Percentiles rank a stretch among this genome's conserved stretches.
Conservation (phyloP, 2,888 invertebrate genomes). For the Nematopogon swammerdamellus region DNA sequence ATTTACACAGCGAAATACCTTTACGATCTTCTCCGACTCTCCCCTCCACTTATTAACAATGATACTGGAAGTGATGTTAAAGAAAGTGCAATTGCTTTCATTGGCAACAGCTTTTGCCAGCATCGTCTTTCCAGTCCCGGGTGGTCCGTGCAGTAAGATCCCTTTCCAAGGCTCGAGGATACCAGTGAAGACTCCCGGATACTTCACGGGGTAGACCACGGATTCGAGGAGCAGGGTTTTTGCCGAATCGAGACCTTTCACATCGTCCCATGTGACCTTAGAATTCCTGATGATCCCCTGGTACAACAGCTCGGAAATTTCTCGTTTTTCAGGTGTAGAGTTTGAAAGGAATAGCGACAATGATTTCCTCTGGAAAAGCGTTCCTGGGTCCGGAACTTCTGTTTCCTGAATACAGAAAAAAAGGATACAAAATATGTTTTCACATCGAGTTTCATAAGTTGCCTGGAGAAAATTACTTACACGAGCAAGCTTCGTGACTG, state of each 20-base stretch:
- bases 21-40: constrained; percentile 90
- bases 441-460: no score
- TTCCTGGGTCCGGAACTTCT: constrained; percentile 13
- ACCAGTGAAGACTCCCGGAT: constrained; percentile 68
- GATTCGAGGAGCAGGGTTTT: constrained; percentile 82
- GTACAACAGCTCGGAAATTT: constrained; percentile 63
- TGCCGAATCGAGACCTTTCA: constrained; percentile 66
- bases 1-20: constrained; percentile 43
- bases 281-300: constrained; percentile 62
- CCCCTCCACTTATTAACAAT: constrained; percentile 96
- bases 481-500: no score
- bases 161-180: constrained; percentile 82
- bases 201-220: constrained; percentile 64
- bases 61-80: constrained; percentile 86
- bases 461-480: no score
- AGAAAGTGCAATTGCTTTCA: constrained; percentile 79
- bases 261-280: constrained; percentile 75
- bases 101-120: constrained; percentile 85
- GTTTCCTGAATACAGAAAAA: constrained; percentile 17
- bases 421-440: not conserved
- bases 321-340: constrained; percentile 55
- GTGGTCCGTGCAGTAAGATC: constrained; percentile 59
- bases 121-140: constrained; percentile 85
- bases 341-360: constrained; percentile 25
- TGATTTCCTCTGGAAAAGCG: constrained; percentile 25